Base-by-base conservation (phyloP, 2,797 vertebrate species). In the Chanos chanos region DNA sequence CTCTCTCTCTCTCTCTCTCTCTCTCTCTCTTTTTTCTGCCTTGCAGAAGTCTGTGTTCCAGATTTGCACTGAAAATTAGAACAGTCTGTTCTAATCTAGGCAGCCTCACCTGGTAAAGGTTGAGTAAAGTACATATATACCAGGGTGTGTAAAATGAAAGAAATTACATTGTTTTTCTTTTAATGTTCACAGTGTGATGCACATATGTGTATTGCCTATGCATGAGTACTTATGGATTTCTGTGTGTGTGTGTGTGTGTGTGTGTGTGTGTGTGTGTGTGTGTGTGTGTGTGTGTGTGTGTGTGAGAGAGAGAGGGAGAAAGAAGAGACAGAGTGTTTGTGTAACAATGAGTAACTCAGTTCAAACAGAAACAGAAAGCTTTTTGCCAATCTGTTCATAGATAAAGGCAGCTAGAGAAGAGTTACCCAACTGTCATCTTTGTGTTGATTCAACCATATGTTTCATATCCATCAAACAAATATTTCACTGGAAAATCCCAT, bases 381-480 rank as follows among this genome's bases (percentile, higher is more conserved):
- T 56, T 47, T 40, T 37, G 37, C 51, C 39, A 53, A 50, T 53
- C 16, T 60, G 47, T 39, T 58, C 30, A 48, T 31, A 9, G 13
- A 31, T 33, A 61, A 54, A 51, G 41, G 34, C 24, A 34, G 21
- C 27, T 12, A 34, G 25, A 13, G 16, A 24, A 37, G 34, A 28
- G 48, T 25, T 48, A 39, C 55, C 10, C 33, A 36, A 48, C 31
- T 49, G 57, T 34, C 39, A 47, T 61, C 50, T 40, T 25, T 13
- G 28, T 55, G 50, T 65, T 45, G 34, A 27, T 48, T 47, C 47
- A 54, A 28, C 43, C 27, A 21, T 41, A 55, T 61, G 27, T 41
- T 41, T 47, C 24, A 36, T 10, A 48, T 53, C 33, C 28, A 33
- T 13, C 48, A 6, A 53, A 47, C 36, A 28, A 24, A 55, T 19